Percentiles rank a stretch among this genome's conserved stretches.
These are phyloP conservation scores for Balearica regulorum DNA, from an alignment of 2,797 vertebrate species.

Conservation along the genomic window DNA sequence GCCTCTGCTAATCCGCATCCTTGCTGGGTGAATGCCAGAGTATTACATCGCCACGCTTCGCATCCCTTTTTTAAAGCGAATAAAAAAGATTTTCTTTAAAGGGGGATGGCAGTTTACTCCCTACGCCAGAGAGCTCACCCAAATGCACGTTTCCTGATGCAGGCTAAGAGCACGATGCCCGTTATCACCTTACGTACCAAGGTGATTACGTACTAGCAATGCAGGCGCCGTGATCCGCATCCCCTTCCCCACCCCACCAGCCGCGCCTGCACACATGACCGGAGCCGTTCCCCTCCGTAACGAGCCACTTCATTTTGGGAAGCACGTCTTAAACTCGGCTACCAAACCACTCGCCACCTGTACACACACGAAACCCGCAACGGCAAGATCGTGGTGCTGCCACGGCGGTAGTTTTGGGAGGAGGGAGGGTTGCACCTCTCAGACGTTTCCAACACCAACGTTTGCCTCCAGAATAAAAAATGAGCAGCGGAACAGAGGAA, in stretches of 20 bases:
- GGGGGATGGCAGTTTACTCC: background rate
- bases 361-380: fast-evolving
- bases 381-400: background rate
- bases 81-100: background rate
- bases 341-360: background rate
- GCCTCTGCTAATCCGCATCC: background rate
- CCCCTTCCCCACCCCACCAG: background rate
- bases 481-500: fast-evolving
- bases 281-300: background rate
- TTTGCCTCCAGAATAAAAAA: background rate
- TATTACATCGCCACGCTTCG: background rate
- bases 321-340: background rate
- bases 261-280: too few species aligned
- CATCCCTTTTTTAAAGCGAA: background rate
- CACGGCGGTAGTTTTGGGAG: background rate
- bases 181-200: background rate
- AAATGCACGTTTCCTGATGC: background rate
- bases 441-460: background rate
- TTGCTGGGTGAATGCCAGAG: background rate
- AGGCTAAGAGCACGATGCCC: background rate
- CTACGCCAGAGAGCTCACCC: background rate
- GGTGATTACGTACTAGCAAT: background rate
- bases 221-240: fast-evolving
- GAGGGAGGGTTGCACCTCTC: background rate
- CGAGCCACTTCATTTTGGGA: background rate